Base-by-base conservation (phyloP, 2,113 vertebrate species). In the Notiomystis cincta region DNA sequence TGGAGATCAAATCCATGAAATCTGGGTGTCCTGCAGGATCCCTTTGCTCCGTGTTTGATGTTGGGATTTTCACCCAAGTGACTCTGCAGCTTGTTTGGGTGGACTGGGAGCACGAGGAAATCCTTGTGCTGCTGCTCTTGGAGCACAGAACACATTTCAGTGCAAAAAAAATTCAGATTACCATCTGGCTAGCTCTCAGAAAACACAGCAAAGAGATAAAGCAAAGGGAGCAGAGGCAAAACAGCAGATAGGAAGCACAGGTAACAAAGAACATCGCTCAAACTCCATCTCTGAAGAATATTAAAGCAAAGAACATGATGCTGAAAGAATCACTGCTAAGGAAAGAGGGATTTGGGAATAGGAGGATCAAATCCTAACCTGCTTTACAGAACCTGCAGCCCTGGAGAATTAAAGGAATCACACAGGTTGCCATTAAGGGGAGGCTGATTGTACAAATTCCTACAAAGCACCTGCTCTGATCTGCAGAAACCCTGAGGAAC, bases 51-150 rank as follows among this genome's bases (percentile, higher is more conserved):
- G 13, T 92, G 79, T 94, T 89, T 87, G 71, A 94, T 40, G 47
- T 70, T 75, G 40, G 65, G 93, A 94, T 94, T 96, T 96, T 60
- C 45, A 1, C 75, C 92, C 72, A 60, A 88, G 95, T 11, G 64
- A 90, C 92, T 97, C 83, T 94, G 93, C 71, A 64, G 61, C 50
- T 1, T 67, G 48, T 58, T 83, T 28, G 93, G 76, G 76, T 28
- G 44, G 67, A 67, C 54, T 37, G 16, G 6, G 94, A 96, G 96
- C 70, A 91, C 4, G 0, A 81, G 94, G 75, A 93, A 87, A 87
- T 64, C 30, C 7, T 71, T 70, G 45, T 40, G 23, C 21, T 93
- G 71, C 82, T 94, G 81, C 50, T 40, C 47, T 21, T 79, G 80
- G 42, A 95, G 60, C 58, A 35, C 50, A 54, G 28, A 82, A 87